phyloP scores from a whole-genome alignment of 64 coral and sea anemone genomes.

The Orbicella faveolata region DNA sequence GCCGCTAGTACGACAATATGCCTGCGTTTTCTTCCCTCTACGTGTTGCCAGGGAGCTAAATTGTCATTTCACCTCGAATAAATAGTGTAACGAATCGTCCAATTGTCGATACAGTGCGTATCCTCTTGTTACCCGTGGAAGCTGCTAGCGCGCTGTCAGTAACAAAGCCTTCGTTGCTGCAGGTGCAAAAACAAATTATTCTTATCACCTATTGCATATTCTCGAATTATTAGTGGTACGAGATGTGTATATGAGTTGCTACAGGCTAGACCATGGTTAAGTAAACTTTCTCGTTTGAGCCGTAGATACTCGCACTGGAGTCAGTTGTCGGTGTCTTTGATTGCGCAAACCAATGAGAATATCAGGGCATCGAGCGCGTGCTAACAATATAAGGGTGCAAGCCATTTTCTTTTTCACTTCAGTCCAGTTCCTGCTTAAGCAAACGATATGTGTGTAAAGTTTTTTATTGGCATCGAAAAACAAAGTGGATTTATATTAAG shows the following conservation, averaged over 20 bases:
- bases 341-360: not conserved
- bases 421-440: too few relatives aligned
- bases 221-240: not conserved
- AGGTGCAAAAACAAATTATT: conserved; percentile 16
- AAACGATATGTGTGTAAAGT: too few relatives aligned
- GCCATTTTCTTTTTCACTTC: too few relatives aligned
- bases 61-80: not conserved
- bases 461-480: too few relatives aligned
- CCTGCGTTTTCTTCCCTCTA: too few relatives aligned
- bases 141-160: not conserved
- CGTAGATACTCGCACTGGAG: not conserved
- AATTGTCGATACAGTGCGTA: not conserved
- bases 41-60: not conserved
- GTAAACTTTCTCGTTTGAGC: not conserved
- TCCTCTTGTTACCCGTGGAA: not conserved
- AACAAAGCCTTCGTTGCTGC: not conserved
- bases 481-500: too few relatives aligned
- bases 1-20: not conserved
- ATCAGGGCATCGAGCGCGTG: not conserved
- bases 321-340: not conserved
- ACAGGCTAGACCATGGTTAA: not conserved
- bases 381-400: not conserved
- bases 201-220: not conserved
- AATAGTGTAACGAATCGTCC: not conserved
- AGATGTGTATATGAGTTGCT: not conserved